Evolutionary conservation across 2,888 invertebrate genomes (phyloP).

Genomic region (Creontiades dilutus): DNA sequence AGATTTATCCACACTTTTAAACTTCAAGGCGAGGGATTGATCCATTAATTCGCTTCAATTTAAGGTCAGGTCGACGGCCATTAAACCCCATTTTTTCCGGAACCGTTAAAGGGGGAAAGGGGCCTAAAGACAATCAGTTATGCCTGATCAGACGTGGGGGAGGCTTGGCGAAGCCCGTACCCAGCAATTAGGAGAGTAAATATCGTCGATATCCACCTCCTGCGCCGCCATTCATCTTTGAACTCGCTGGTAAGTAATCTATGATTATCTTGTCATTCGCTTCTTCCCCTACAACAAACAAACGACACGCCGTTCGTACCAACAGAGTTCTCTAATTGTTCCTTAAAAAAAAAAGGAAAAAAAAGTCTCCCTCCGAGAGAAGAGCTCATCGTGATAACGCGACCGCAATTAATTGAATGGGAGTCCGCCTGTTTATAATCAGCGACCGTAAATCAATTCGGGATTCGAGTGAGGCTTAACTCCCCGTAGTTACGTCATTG

Average conservation of each 20-base stretch:
- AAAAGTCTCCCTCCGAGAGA: constrained; percentile 5
- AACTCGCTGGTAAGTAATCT: constrained; percentile 66
- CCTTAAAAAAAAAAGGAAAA: constrained; percentile 15
- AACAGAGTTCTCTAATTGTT: constrained; percentile 69
- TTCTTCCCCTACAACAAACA: constrained; percentile 46
- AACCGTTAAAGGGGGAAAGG: neutral
- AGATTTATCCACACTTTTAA: constrained; percentile 69
- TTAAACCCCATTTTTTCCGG: constrained; percentile 59
- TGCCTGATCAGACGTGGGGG: constrained; percentile 59
- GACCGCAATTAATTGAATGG: constrained; percentile 69
- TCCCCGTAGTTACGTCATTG: neutral
- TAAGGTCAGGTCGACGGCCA: constrained; percentile 59
- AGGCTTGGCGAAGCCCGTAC: constrained; percentile 22
- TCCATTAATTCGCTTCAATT: constrained; percentile 70
- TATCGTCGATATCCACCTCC: constrained; percentile 64
- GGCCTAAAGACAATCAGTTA: constrained; percentile 60
- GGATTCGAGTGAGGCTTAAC: constrained; percentile 6
- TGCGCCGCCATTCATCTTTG: constrained; percentile 61
- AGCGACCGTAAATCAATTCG: constrained; percentile 64
- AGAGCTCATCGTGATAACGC: constrained; percentile 63
- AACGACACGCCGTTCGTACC: constrained; percentile 53
- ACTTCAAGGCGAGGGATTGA: constrained; percentile 70
- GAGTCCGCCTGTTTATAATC: constrained; percentile 68
- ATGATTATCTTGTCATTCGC: constrained; percentile 69
- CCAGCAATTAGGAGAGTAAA: constrained; percentile 69